Evolutionary conservation across 2,113 vertebrate species (phyloP), one percentile per base, ranked within the genome.

Genomic region (Hemicordylus capensis): DNA sequence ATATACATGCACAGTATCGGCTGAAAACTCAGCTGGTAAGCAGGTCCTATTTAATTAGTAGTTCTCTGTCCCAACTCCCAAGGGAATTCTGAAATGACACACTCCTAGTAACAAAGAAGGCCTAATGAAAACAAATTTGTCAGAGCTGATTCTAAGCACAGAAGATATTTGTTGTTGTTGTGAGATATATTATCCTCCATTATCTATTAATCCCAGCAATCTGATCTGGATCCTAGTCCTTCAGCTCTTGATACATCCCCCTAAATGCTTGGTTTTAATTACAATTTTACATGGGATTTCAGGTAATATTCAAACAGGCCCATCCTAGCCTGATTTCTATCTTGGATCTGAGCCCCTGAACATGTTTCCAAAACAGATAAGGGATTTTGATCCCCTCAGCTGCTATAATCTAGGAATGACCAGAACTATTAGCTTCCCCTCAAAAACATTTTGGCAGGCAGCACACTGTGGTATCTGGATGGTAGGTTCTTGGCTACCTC

Each of bases 181-280:
- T 17, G 5, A 51, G 6, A 31, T 8, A 12, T 0, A 4, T 3
- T 1, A 76, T 70, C 61, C 12, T 86, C 37, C 61, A 6, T 59
- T 42, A 75, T 34, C n/a, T 85, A 3, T 9, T 9, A 75, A n/a
- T n/a, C 67, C 80, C 64, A 63, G 39, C 17, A 19, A 0, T 0
- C 46, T 75, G 86, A 69, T 72, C 24, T 8, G 28, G 63, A 66
- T 66, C 63, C 31, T 66, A 11, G n/a, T 81, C 39, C 70, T 37
- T 22, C 46, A 34, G 42, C 22, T 84, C 6, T 3, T 42, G 20
- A 90, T 17, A 76, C 19, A 19, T 84, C 22, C 11, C 48, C 51
- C 12, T n/a, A 31, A 34, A 56, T n/a, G 12, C 74, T n/a, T 31
- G 4, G 48, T 54, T 1, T 75, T 46, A 54, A 54, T 54, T 54